Evolutionary conservation across 2,888 invertebrate species (phyloP).

Genomic region (Schizaphis graminum): DNA sequence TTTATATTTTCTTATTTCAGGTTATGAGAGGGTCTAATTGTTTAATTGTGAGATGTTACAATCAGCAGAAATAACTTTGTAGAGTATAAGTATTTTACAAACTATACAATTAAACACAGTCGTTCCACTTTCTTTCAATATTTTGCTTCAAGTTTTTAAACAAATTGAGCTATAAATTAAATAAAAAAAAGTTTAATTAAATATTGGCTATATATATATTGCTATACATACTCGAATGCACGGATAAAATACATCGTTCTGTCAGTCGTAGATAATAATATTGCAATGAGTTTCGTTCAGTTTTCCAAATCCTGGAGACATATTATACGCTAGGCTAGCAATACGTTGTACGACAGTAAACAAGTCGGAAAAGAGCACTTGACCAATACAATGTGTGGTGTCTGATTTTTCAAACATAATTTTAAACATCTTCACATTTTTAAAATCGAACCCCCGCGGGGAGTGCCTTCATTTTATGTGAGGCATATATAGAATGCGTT

Average conservation of each 20-base stretch:
- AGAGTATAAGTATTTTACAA: no score
- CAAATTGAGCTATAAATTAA: no score
- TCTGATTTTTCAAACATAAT: neutral
- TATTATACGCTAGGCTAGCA: neutral
- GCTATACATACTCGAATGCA: neutral
- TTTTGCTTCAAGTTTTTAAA: no score
- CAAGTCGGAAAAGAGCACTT: neutral
- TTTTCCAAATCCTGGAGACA: neutral
- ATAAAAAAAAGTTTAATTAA: no score
- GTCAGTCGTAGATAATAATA: neutral
- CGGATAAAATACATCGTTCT: neutral
- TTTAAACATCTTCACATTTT: neutral
- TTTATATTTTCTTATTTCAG: no score
- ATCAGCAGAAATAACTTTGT: no score
- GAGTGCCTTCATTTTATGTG: neutral
- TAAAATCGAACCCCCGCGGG: neutral
- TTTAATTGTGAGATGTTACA: no score
- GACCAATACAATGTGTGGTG: neutral
- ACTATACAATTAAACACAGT: no score
- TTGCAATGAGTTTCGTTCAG: neutral
- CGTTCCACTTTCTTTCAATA: no score
- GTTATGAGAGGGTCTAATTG: no score
- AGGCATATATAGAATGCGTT: neutral
- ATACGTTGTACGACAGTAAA: neutral
- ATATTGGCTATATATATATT: no score